Percentiles rank a stretch among this genome's conserved stretches.
Conservation (phyloP, 2,888 invertebrate genomes). For the Coecobrya sp. region DNA sequence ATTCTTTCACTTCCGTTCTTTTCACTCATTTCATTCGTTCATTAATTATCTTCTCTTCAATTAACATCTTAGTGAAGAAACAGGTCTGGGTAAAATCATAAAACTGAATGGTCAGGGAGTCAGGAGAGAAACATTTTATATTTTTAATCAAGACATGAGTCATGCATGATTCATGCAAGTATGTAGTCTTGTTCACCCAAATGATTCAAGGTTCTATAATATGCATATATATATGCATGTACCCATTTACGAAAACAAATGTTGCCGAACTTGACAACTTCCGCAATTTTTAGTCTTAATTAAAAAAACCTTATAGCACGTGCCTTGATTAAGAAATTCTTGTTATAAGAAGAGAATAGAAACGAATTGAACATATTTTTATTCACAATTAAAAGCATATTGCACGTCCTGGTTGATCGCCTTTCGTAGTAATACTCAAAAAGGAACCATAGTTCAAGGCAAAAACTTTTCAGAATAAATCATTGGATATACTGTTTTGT, state of each 20-base stretch:
- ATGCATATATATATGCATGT: no score
- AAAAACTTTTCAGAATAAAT: constrained; percentile 21
- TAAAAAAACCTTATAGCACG: not conserved
- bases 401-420: no score
- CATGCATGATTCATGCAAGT: no score
- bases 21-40: not conserved
- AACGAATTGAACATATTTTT: no score
- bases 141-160: no score
- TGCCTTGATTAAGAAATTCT: not conserved
- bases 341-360: not conserved
- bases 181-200: no score
- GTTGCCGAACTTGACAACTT: not conserved
- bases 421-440: not conserved
- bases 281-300: no score
- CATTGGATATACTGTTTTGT: not conserved
- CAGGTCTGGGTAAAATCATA: not conserved
- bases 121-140: no score
- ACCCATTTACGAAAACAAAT: not conserved
- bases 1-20: not conserved
- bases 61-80: not conserved
- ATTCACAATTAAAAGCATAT: no score
- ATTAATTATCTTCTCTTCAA: not conserved
- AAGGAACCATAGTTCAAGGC: not conserved
- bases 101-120: not conserved
- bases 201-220: no score